phyloP scores from a whole-genome alignment of 2,888 invertebrate genomes.

The Rugalucina vietnamica region DNA sequence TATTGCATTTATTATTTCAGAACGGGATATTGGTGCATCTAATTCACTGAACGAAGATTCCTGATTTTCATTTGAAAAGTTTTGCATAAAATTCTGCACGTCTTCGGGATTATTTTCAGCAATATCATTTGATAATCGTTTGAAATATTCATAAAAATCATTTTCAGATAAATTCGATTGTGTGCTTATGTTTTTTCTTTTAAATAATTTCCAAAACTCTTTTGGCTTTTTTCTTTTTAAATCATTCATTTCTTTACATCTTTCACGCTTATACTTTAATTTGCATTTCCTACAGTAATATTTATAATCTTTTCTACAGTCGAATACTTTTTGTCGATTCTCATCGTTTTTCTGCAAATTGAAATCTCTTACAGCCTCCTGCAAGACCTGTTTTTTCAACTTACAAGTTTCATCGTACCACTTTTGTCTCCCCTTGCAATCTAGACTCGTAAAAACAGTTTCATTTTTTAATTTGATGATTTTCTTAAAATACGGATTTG shows the following conservation, averaged over 20 bases:
- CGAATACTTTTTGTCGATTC: background rate
- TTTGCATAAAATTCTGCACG: too few species aligned
- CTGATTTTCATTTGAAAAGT: too few species aligned
- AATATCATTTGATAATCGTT: too few species aligned
- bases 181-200: background rate
- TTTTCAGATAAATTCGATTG: too few species aligned
- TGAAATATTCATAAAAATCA: too few species aligned
- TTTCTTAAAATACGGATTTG: background rate
- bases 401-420: background rate
- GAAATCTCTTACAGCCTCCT: background rate
- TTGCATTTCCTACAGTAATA: background rate
- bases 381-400: background rate
- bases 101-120: too few species aligned
- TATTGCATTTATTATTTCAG: too few species aligned
- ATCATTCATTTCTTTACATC: background rate
- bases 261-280: background rate
- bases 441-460: background rate
- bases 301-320: background rate
- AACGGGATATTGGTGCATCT: too few species aligned
- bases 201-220: background rate
- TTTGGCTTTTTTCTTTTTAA: background rate
- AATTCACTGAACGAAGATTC: too few species aligned
- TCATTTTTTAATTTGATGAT: background rate
- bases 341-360: background rate
- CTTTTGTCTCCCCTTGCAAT: background rate